phyloP scores from a whole-genome alignment of 2,888 invertebrate genomes.

The Cistogaster globosa region DNA sequence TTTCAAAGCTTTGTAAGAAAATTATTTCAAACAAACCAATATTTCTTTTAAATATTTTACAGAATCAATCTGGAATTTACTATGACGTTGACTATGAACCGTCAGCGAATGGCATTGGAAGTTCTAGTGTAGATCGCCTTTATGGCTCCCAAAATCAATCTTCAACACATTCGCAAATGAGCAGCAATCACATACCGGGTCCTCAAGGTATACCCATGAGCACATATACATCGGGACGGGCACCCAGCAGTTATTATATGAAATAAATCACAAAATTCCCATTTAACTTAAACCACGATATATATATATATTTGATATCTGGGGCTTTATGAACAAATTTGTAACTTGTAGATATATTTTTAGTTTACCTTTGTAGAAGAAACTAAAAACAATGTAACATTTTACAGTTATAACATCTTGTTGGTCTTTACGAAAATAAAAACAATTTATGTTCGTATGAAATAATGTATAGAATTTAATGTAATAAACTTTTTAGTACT shows the following conservation, averaged over 20 bases:
- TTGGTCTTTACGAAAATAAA: no score
- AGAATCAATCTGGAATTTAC: constrained; percentile 95
- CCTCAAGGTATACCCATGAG: constrained; percentile 90
- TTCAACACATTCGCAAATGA: constrained; percentile 75
- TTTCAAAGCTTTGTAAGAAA: neutral
- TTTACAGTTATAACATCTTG: no score
- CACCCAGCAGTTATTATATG: constrained; percentile 85
- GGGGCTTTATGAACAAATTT: constrained; percentile 2
- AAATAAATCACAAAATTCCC: constrained; percentile 74
- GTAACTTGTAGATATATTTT: constrained; percentile 43
- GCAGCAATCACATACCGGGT: constrained; percentile 84
- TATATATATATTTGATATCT: neutral
- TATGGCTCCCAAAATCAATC: constrained; percentile 82
- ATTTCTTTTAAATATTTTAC: neutral
- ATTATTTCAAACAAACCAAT: neutral
- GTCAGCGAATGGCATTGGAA: constrained; percentile 83
- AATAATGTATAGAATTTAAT: constrained; percentile 5
- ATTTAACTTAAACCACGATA: constrained; percentile 14
- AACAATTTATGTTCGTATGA: no score
- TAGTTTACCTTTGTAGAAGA: constrained; percentile 34
- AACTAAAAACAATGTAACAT: neutral
- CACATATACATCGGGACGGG: constrained; percentile 91
- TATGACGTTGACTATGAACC: constrained; percentile 94
- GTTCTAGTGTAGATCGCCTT: constrained; percentile 82
- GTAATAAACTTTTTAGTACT: constrained; percentile 44